Percentiles rank a stretch among this genome's conserved stretches.
phyloP scores from a whole-genome alignment of 2,113 vertebrate species.

The Psephotus haematonotus region DNA sequence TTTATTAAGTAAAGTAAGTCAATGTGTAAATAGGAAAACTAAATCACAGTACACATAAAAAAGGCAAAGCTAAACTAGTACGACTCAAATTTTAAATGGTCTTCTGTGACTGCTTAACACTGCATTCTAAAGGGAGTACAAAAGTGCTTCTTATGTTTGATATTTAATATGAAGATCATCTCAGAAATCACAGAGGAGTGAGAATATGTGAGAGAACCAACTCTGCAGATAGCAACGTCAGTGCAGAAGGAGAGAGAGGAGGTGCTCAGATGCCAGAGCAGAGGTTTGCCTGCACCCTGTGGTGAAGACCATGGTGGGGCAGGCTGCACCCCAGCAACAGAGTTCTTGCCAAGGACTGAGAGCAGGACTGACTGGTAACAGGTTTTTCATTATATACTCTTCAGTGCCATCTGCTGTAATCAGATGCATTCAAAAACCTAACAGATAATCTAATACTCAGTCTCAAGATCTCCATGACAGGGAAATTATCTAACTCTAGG shows the following conservation, averaged over 20 bases:
- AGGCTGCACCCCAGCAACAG: background rate
- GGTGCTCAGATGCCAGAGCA: background rate
- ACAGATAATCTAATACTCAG: background rate
- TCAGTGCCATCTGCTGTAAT: slow-evolving; percentile 51
- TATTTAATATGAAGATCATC: background rate
- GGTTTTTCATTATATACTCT: background rate
- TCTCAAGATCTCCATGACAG: background rate
- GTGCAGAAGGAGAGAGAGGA: too few relatives aligned
- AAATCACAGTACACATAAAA: background rate
- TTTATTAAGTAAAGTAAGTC: background rate
- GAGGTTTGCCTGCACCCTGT: background rate
- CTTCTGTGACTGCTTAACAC: background rate
- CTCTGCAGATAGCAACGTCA: background rate
- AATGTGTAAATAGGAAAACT: background rate
- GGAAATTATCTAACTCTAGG: background rate
- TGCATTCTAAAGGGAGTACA: background rate
- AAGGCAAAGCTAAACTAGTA: background rate
- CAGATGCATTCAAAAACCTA: background rate
- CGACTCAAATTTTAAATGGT: background rate
- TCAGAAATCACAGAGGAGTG: background rate
- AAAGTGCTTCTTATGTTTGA: background rate
- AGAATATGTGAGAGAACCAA: background rate
- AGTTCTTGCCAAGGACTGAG: background rate
- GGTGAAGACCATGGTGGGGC: background rate
- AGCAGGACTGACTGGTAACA: background rate